Base-by-base conservation (phyloP, 2,888 invertebrate species). In the Sminthurides aquaticus region DNA sequence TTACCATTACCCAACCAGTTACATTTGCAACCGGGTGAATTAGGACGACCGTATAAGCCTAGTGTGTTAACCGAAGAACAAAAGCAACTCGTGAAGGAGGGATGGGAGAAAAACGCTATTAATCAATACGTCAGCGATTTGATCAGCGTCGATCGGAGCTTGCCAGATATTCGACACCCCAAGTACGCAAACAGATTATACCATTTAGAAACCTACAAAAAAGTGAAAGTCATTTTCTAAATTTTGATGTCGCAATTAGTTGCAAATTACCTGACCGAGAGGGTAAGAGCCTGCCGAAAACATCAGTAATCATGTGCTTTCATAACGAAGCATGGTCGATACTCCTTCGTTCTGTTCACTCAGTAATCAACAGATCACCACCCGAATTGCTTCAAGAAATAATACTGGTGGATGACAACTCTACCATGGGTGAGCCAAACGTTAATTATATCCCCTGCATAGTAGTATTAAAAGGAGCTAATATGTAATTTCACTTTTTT, bases 291-390 rank as follows among this genome's bases (percentile, higher is more conserved):
- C n/a, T 62, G 3, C 56, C 62, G 15, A 34, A 62, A 27, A 95
- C 95, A 0, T 88, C 93, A 55, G 94, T 96, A 25, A 89, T 96
- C 68, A 90, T 96, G 76, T 95, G 95, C 79, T 96, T 96, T 82
- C 98, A 99, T 82, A 99, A 99, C 80, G 99, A 99, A 81, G 99
- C 98, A 1, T 98, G 98, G 97, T 93, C 95, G 0, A 95, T 97
- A 18, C 83, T 99, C 27, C 80, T 98, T 65, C 83, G 98, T 60
- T 97, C 98, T 0, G 95, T 98, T 1, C 96, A 97, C 80, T 95
- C 94, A 3, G 93, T 99, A 15, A 80, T 99, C 62, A 95, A 99
- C 78, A 83, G 94, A 71, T 96, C 98, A 0, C 98, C 98, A 0
- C 80, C 85, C 15, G 86, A 90, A 75, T 84, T 98, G 63, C 87